Conservation (phyloP, 2,797 vertebrate genomes). For the Hoplostethus atlanticus region DNA sequence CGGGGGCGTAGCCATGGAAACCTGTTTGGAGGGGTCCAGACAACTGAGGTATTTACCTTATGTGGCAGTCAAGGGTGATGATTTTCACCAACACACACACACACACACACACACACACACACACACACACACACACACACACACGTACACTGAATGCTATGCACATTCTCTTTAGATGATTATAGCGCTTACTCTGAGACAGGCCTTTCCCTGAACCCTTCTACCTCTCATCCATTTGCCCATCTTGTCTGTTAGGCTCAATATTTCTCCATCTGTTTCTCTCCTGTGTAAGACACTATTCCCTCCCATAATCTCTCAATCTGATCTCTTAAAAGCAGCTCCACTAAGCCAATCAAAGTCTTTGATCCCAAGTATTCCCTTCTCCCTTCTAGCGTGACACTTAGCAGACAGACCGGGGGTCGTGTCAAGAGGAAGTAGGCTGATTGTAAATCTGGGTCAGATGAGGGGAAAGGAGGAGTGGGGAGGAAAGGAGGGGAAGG, state of each 20-base stretch:
- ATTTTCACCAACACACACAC: not conserved
- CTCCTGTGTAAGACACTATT: constrained; percentile 15
- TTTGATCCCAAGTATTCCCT: constrained; percentile 54
- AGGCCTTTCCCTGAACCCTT: not conserved
- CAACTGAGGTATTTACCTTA: constrained; percentile 32
- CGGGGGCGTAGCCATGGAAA: constrained; percentile 48
- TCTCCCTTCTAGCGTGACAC: constrained; percentile 36
- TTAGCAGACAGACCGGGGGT: constrained; percentile 19
- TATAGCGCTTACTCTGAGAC: not conserved
- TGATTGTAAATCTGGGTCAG: constrained; percentile 75
- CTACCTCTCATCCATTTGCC: not conserved
- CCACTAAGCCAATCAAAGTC: constrained; percentile 59
- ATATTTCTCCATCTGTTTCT: constrained; percentile 53
- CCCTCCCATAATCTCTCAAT: constrained; percentile 37
- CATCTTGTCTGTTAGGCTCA: constrained; percentile 46
- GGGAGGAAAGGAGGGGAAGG: constrained; percentile 21
- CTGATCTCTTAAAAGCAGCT: constrained; percentile 38
- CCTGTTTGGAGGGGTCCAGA: constrained; percentile 30
- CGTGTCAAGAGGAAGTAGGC: not conserved
- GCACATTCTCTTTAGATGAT: constrained; percentile 1
- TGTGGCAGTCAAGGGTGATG: not conserved
- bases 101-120: too few relatives aligned
- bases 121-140: not conserved
- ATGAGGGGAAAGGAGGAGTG: constrained; percentile 5
- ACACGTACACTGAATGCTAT: not conserved